Evolutionary conservation across 1,140 invertebrate species (phyloP), one percentile per base, ranked within the genome.

Genomic region (Orchesella cincta): DNA sequence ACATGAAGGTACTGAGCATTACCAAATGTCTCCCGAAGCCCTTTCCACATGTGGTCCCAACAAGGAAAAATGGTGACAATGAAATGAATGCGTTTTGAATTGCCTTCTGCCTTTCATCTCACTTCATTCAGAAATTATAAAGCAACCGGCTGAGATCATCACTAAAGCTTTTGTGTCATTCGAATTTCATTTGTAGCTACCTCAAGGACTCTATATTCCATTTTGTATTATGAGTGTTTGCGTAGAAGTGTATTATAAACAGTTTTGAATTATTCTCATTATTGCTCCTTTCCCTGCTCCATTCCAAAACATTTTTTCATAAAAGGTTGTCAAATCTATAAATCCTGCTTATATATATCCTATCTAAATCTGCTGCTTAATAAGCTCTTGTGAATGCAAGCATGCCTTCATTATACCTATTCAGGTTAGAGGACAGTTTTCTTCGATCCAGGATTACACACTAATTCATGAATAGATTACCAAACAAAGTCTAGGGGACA

Each of bases 191-290:
- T 46, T 46, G 5, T 14, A 12, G 23, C 3, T 57, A n/a, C 23
- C 12, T 67, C 62, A 67, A 67, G 62, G 62, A 67, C 62, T 67
- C 52, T 57, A 57, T 57, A 57, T 57, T 57, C 23, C 52, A 57
- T n/a, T 31, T 67, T 67, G 62, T 67, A 67, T 67, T n/a, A 57
- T 57, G 23, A 5, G 3, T 33, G 23, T 29, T 31, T 31, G 8
- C 33, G n/a, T 31, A 67, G 62, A 67, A 67, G 62, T 67, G 26
- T 33, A 67, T 67, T 33, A 67, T 67, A 67, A 67, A 67, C 62
- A 67, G 62, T n/a, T 67, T 67, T 31, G 31, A 26, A 67, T 67
- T 67, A 29, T 67, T 57, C 5, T 3, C 3, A 26, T 26, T 16
- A n/a, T 57, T 57, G 26, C 26, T 57, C 12, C 26, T 57, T 14